A percentile compares a stretch with the other conserved stretches of the same genome.
Evolutionary conservation across 1,140 invertebrate species (phyloP).

Genomic region (Macrocentrus cingulum): DNA sequence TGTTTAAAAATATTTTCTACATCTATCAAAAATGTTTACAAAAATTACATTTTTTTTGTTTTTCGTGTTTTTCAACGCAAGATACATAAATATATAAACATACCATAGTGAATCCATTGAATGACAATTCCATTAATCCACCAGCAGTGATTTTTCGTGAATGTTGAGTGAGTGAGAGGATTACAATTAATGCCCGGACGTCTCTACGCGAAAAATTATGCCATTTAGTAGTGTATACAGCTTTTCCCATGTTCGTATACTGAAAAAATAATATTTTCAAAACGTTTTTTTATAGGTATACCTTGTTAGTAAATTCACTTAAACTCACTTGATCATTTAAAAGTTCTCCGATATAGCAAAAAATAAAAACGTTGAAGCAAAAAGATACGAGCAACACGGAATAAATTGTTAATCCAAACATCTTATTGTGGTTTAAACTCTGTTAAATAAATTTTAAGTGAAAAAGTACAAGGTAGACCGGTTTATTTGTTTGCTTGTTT

Average conservation of each 20-base stretch:
- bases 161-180: constrained; percentile 32
- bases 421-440: constrained; percentile 28
- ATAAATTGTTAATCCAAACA: constrained; percentile 17
- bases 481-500: no score
- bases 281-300: background rate
- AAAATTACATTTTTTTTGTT: no score
- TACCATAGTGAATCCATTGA: constrained; percentile 35
- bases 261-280: background rate
- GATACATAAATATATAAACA: constrained; percentile 21
- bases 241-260: constrained; percentile 14
- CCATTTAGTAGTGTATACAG: constrained; percentile 31
- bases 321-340: constrained; percentile 30
- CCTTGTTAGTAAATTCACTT: background rate
- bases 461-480: no score
- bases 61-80: no score
- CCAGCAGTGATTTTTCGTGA: constrained; percentile 34
- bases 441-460: constrained; percentile 12
- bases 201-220: constrained; percentile 28
- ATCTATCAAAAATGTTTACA: background rate
- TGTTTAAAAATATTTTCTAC: background rate
- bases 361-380: constrained; percentile 35
- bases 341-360: constrained; percentile 39
- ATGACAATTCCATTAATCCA: constrained; percentile 31
- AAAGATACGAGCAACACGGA: constrained; percentile 16
- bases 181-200: constrained; percentile 29